A percentile compares a stretch with the other conserved stretches of the same genome.
These are phyloP conservation scores for Rapana venosa DNA, from an alignment of 2,888 invertebrate species.

Conservation along the genomic window DNA sequence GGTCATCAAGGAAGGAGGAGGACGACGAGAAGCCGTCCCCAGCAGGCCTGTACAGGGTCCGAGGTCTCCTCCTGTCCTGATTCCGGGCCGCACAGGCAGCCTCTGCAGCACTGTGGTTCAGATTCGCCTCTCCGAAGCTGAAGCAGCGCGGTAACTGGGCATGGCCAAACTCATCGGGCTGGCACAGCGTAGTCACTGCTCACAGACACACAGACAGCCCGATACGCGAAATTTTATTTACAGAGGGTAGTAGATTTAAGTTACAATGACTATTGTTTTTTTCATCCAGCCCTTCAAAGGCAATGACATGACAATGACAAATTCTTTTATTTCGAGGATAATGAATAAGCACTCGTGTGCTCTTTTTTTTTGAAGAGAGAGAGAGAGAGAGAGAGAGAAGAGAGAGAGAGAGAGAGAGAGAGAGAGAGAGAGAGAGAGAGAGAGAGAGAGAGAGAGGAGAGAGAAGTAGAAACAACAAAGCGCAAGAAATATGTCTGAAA, in stretches of 20 bases:
- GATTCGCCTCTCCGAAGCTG: constrained; percentile 4
- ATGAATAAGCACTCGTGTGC: no score
- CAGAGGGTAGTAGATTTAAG: no score
- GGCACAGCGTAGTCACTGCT: neutral
- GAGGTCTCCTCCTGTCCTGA: neutral
- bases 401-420: constrained; percentile 7
- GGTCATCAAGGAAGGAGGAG: neutral
- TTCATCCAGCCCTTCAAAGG: no score
- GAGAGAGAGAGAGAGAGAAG: neutral
- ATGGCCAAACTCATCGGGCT: constrained; percentile 12
- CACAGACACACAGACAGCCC: neutral
- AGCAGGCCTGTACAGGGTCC: neutral
- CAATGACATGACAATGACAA: no score
- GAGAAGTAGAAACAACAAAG: neutral
- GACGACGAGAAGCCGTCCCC: neutral
- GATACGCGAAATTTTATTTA: neutral
- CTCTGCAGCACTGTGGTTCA: neutral
- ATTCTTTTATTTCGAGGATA: no score
- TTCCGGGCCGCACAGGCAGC: neutral
- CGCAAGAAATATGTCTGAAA: no score
- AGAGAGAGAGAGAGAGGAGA: neutral
- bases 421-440: neutral
- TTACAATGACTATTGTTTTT: no score
- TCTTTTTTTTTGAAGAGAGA: no score
- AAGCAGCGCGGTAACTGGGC: neutral